Evolutionary conservation across 1,140 invertebrate genomes (phyloP), one percentile per base, ranked within the genome.

Genomic region (Varroa destructor): DNA sequence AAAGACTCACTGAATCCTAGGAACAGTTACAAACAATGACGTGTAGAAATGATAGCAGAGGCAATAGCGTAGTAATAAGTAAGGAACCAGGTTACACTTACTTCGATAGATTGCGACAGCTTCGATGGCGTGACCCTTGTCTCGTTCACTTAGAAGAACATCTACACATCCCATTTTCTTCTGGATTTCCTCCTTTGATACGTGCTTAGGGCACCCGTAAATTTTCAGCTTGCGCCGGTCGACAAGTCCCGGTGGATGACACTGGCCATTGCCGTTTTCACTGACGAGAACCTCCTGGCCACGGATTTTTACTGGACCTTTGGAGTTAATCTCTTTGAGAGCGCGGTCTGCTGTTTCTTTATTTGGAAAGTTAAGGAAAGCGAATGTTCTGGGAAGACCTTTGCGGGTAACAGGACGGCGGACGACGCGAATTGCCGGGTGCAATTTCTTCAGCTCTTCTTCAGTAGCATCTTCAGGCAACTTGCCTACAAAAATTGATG

Each of bases 211-310:
- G 8, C 61, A 67, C 12, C 61, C 61, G 61, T 67, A 67, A 36
- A 67, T 67, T 40, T 46, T n/a, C 61, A 67, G 46, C 36, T 67
- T 67, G 8, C 61, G 61, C 5, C 61, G 61, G 40, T 67, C 61
- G 8, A 67, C 61, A 1, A 37, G 14, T 10, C 40, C 40, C 40
- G 61, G 61, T 4, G 61, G 61, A 37, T 67, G 61, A 8, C 61
- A 67, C 8, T 67, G 61, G 14, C 61, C 61, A 37, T 67, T 67
- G 8, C 61, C 61, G 61, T 67, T 67, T 37, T 67, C 61, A 46
- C 36, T 67, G 37, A 67, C 61, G 37, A 67, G 12, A 40, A 67
- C 61, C 46, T 67, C 61, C 12, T 67, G 61, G 3, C 61, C 61
- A 14, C 61, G 14, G 8, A 67, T 67, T 46, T 67, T 67, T 37